These are phyloP conservation scores for Pseudanteris insignis DNA, from an alignment of 2,888 invertebrate genomes.

Conservation along the genomic window DNA sequence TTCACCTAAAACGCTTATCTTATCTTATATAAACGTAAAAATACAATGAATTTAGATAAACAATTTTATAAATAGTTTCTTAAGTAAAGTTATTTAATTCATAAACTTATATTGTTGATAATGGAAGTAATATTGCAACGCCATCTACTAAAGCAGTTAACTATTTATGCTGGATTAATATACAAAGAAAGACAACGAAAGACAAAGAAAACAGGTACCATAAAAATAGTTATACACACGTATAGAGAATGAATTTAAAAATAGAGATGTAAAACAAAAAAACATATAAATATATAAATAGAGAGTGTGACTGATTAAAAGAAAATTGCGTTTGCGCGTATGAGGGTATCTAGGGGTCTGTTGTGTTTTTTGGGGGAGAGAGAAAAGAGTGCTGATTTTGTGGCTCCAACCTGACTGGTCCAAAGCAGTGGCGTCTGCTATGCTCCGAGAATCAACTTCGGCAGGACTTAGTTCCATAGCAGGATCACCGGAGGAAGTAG, in stretches of 20 bases:
- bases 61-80: too few relatives aligned
- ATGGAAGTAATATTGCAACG: too few relatives aligned
- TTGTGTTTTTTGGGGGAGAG: conserved; percentile 65
- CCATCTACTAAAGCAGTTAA: too few relatives aligned
- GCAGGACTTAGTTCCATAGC: conserved; percentile 68
- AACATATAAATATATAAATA: too few relatives aligned
- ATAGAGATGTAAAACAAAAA: conserved; percentile 5
- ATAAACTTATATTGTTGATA: too few relatives aligned
- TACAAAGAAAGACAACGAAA: conserved; percentile 15
- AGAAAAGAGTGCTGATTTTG: conserved; percentile 70
- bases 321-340: conserved; percentile 34
- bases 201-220: conserved; percentile 8
- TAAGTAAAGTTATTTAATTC: too few relatives aligned
- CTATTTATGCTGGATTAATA: too few relatives aligned
- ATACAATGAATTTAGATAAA: too few relatives aligned
- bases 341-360: conserved; percentile 18
- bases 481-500: conserved; percentile 67
- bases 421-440: conserved; percentile 66
- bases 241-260: conserved; percentile 8
- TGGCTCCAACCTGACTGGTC: conserved; percentile 69
- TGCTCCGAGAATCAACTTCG: conserved; percentile 67
- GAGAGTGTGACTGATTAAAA: conserved; percentile 26
- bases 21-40: too few relatives aligned
- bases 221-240: conserved; percentile 8
- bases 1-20: too few relatives aligned